Percentiles rank a stretch among this genome's conserved stretches.
These are phyloP conservation scores for Campylomormyrus tamandua DNA, from an alignment of 2,113 vertebrate genomes.

Conservation along the genomic window DNA sequence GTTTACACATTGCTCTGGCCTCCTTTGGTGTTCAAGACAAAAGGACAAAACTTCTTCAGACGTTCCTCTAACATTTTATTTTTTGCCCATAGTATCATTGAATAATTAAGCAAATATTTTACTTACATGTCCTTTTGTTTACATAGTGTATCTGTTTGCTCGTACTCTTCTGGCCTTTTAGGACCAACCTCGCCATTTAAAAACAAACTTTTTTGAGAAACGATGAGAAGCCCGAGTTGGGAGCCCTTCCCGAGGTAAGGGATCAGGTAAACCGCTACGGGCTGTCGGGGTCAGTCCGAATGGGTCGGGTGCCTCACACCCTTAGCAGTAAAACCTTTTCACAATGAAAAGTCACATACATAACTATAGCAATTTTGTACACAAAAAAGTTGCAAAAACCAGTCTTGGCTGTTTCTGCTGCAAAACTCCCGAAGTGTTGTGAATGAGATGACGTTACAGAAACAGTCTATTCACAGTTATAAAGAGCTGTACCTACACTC, in stretches of 20 bases:
- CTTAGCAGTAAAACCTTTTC: not conserved
- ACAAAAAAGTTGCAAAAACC: constrained; percentile 3
- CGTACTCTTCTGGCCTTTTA: not conserved
- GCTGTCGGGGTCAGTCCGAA: not conserved
- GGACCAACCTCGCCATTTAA: not conserved
- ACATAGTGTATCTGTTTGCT: not conserved
- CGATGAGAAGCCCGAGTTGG: not conserved
- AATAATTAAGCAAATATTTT: not conserved
- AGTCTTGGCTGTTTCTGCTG: not conserved
- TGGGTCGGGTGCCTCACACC: not conserved
- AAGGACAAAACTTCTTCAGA: not conserved
- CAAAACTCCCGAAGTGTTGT: not conserved
- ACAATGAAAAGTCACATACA: constrained; percentile 6
- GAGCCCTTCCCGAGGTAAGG: not conserved
- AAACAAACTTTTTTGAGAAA: not conserved
- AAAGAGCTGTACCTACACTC: not conserved
- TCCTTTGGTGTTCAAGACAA: not conserved
- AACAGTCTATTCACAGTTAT: constrained; percentile 1
- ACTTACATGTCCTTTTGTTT: not conserved
- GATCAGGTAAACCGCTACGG: not conserved
- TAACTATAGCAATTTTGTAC: not conserved
- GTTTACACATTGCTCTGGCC: not conserved
- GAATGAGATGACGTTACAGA: constrained; percentile 7
- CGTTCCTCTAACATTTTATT: not conserved
- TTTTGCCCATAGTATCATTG: not conserved